Conservation (phyloP, 64 coral and sea anemone species). For the Hydrozoanthus tunicans region DNA sequence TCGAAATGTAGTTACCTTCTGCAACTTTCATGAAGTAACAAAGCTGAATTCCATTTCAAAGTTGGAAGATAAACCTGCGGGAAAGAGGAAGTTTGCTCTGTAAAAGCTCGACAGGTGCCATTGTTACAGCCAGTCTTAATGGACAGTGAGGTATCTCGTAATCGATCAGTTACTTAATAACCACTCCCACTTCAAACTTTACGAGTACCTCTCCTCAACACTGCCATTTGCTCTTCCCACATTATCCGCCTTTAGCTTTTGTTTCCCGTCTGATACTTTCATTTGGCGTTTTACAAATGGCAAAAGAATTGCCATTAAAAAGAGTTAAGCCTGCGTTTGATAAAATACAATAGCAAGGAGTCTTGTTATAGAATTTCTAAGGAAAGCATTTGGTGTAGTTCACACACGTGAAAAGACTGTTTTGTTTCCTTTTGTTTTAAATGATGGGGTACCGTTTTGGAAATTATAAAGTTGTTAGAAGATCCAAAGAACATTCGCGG, state of each 20-base stretch:
- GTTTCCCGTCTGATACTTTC: conserved; percentile 4
- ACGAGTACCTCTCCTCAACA: neutral
- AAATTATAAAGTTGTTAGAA: neutral
- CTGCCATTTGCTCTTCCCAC: conserved; percentile 14
- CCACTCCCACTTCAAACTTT: conserved; percentile 7
- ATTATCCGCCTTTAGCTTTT: conserved; percentile 14
- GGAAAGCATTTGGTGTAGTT: conserved; percentile 43
- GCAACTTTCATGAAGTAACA: neutral
- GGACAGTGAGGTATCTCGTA: conserved; percentile 14
- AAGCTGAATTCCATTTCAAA: conserved; percentile 5
- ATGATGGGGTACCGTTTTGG: conserved; percentile 26
- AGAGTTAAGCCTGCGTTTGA: neutral
- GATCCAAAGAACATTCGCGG: neutral
- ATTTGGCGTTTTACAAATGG: conserved; percentile 24
- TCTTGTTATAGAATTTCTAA: conserved; percentile 8
- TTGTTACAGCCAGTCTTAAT: conserved; percentile 8
- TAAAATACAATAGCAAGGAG: neutral
- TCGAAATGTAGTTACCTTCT: neutral
- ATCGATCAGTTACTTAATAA: conserved; percentile 13
- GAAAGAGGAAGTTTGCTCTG: conserved; percentile 15
- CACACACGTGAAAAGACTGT: conserved; percentile 15
- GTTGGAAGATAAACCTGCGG: neutral
- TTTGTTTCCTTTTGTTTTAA: conserved; percentile 7
- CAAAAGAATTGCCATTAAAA: conserved; percentile 27
- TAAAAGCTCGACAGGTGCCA: conserved; percentile 6